Conservation (phyloP, 2,888 invertebrate species). For the Tortrix viridana region DNA sequence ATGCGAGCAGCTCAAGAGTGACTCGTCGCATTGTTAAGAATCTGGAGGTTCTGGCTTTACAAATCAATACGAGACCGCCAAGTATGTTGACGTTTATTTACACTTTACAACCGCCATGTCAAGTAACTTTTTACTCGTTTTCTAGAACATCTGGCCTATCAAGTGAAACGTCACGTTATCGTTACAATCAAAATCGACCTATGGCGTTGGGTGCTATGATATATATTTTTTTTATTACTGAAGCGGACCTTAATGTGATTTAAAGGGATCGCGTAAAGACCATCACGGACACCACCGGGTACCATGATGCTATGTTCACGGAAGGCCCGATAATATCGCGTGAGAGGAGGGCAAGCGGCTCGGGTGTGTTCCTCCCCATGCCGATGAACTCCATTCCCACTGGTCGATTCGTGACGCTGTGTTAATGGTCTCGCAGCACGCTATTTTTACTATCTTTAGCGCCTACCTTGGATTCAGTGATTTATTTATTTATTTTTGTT, state of each 20-base stretch:
- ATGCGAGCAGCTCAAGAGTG: no score
- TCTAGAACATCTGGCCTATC: no score
- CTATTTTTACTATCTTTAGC: conserved; percentile 77
- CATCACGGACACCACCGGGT: conserved; percentile 59
- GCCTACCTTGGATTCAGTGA: conserved; percentile 39
- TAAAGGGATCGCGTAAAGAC: conserved; percentile 47
- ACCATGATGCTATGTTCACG: conserved; percentile 79
- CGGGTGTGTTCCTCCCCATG: conserved; percentile 48
- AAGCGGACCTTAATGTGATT: neutral
- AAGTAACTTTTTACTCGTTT: no score
- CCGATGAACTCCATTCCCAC: conserved; percentile 53
- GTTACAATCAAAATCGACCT: no score
- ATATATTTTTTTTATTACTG: no score
- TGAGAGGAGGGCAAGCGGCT: conserved; percentile 72
- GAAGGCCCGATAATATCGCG: conserved; percentile 82
- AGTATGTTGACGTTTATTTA: no score
- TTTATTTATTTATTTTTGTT: neutral
- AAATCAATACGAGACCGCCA: no score
- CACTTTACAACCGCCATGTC: no score
- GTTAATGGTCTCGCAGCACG: conserved; percentile 79
- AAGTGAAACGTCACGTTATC: no score
- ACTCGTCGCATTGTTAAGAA: no score
- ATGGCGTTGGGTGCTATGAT: no score
- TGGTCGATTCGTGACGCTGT: conserved; percentile 82
- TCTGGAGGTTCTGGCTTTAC: no score